Evolutionary conservation across 1,140 invertebrate species (phyloP).

Genomic region (Nixonia krombeini): DNA sequence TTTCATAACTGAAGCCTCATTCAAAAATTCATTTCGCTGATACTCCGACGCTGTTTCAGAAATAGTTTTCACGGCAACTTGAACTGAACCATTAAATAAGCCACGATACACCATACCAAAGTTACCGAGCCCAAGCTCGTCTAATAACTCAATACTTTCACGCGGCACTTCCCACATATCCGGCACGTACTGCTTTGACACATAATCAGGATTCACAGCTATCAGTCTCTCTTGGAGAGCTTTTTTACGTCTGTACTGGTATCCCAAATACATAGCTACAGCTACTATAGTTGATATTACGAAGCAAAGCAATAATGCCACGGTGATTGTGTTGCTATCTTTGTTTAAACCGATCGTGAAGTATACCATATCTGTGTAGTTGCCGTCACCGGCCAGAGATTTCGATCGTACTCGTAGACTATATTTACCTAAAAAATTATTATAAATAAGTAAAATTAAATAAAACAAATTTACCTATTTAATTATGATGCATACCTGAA

Average conservation of each 20-base stretch:
- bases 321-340: slow-evolving; percentile 16
- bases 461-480: no score
- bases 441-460: no score
- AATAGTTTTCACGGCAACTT: slow-evolving; percentile 81
- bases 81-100: slow-evolving; percentile 56
- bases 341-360: slow-evolving; percentile 45
- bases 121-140: slow-evolving; percentile 78
- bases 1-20: slow-evolving; percentile 80
- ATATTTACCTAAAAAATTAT: slow-evolving; percentile 65
- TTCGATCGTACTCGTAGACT: slow-evolving; percentile 74
- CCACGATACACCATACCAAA: slow-evolving; percentile 81
- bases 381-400: slow-evolving; percentile 75
- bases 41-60: slow-evolving; percentile 71
- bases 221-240: slow-evolving; percentile 54
- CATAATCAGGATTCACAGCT: slow-evolving; percentile 65
- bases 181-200: slow-evolving; percentile 71
- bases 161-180: slow-evolving; percentile 80
- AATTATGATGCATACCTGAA: no score
- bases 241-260: slow-evolving; percentile 33
- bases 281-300: neutral
- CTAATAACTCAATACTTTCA: slow-evolving; percentile 73
- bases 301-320: slow-evolving; percentile 13
- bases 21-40: slow-evolving; percentile 76
- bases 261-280: neutral
- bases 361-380: slow-evolving; percentile 64